Conservation (phyloP, 2,888 invertebrate species). For the Epistrophella euchroma region DNA sequence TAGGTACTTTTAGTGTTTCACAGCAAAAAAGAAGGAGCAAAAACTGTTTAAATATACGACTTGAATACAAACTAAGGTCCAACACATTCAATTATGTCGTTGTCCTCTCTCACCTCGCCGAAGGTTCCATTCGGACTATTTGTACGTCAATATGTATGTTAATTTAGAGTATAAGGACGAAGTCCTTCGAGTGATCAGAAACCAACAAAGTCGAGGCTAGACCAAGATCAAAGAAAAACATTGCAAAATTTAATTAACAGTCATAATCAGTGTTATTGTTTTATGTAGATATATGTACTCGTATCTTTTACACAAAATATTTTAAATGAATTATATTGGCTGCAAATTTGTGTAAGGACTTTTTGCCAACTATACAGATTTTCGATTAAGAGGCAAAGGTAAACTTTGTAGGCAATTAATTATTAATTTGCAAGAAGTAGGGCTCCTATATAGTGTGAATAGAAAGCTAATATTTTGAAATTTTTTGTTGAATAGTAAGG, state of each 20-base stretch:
- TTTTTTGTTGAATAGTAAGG: neutral
- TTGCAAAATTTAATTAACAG: conserved; percentile 73
- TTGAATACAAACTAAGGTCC: conserved; percentile 65
- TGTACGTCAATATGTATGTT: conserved; percentile 39
- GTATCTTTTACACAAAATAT: conserved; percentile 25
- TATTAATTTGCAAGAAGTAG: conserved; percentile 68
- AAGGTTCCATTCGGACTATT: conserved; percentile 25
- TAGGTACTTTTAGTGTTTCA: conserved; percentile 55
- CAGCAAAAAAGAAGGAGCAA: neutral
- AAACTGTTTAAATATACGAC: conserved; percentile 34
- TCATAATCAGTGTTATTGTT: conserved; percentile 36
- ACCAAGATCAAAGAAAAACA: conserved; percentile 72
- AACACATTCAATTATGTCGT: conserved; percentile 38
- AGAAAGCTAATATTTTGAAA: conserved; percentile 24
- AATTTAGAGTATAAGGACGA: conserved; percentile 53
- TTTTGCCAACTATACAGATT: conserved; percentile 14
- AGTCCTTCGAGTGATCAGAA: conserved; percentile 48
- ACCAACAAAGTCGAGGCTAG: conserved; percentile 56
- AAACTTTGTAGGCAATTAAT: conserved; percentile 67
- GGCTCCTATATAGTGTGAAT: neutral
- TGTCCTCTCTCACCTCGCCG: conserved; percentile 43
- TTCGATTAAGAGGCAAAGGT: conserved; percentile 52
- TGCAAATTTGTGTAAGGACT: conserved; percentile 52
- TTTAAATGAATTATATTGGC: conserved; percentile 48
- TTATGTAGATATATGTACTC: neutral